phyloP scores from a whole-genome alignment of 2,797 vertebrate species.

The Phataginus tetradactyla region DNA sequence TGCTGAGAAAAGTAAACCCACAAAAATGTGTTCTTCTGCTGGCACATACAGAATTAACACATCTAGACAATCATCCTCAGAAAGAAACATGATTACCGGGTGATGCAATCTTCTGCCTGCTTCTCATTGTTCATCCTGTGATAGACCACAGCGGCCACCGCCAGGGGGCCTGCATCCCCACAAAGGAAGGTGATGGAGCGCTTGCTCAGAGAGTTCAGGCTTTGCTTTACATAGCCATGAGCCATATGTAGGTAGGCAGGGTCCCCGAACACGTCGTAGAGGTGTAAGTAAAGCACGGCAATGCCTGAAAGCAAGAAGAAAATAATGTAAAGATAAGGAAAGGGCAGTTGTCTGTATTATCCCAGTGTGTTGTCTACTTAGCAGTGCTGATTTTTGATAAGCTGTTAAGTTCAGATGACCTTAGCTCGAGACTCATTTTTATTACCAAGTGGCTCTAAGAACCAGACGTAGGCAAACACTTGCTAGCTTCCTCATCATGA shows the following conservation, averaged over 20 bases:
- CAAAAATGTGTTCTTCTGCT: background rate
- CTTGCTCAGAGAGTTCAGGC: slow-evolving; percentile 91
- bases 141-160: slow-evolving; percentile 92
- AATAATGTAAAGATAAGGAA: background rate
- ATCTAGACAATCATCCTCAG: background rate
- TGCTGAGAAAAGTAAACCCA: slow-evolving; percentile 29
- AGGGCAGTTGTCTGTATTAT: too few species aligned
- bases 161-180: slow-evolving; percentile 94
- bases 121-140: slow-evolving; percentile 90
- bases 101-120: slow-evolving; percentile 93
- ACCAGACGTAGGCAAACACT: background rate
- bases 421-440: background rate
- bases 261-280: slow-evolving; percentile 92
- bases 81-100: slow-evolving; percentile 86
- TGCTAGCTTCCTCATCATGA: background rate
- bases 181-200: slow-evolving; percentile 95
- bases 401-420: background rate
- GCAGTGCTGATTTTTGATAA: background rate
- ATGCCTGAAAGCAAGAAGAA: slow-evolving; percentile 89
- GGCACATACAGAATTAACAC: background rate
- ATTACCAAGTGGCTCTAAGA: background rate
- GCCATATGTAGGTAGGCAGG: slow-evolving; percentile 91
- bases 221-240: slow-evolving; percentile 89
- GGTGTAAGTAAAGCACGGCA: slow-evolving; percentile 95
- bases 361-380: background rate